phyloP scores from a whole-genome alignment of 2,797 vertebrate genomes.

The Mormyrops attenuatus region DNA sequence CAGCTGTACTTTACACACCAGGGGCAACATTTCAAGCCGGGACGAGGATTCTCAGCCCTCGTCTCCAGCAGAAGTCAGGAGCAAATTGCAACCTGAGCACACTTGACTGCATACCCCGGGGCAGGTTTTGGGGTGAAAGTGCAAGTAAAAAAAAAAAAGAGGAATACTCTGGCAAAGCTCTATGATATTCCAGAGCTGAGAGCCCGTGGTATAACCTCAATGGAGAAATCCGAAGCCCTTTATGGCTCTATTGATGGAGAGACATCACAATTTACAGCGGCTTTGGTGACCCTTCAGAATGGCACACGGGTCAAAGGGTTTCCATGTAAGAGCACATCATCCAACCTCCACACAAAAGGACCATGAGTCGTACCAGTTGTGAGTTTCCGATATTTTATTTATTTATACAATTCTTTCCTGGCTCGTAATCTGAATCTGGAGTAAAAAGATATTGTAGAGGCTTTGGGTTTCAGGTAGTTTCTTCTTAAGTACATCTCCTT shows the following conservation, averaged over 20 bases:
- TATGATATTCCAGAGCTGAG: conserved; percentile 6
- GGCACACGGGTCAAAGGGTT: conserved; percentile 48
- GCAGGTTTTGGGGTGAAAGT: not conserved
- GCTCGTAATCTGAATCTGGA: not conserved
- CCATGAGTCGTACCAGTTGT: conserved; percentile 39
- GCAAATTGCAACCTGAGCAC: not conserved
- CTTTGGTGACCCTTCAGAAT: conserved; percentile 48
- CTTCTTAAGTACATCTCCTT: not conserved
- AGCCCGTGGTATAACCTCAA: conserved; percentile 31
- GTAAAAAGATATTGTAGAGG: not conserved
- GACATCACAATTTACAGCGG: conserved; percentile 45
- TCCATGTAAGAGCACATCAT: conserved; percentile 54
- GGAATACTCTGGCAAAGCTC: conserved; percentile 36
- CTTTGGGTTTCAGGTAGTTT: not conserved
- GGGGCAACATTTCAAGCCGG: not conserved
- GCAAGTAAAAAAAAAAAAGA: not conserved
- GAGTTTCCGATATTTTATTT: conserved; percentile 31
- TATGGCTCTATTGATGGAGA: conserved; percentile 41
- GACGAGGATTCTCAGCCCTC: not conserved
- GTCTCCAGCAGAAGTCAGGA: not conserved
- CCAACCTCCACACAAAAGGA: conserved; percentile 38
- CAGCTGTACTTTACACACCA: not conserved
- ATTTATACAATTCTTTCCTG: conserved; percentile 22
- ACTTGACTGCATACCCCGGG: conserved; percentile 1
- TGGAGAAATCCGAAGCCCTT: conserved; percentile 37